These are phyloP conservation scores for Eristalis pertinax DNA, from an alignment of 2,888 invertebrate genomes.

Conservation along the genomic window DNA sequence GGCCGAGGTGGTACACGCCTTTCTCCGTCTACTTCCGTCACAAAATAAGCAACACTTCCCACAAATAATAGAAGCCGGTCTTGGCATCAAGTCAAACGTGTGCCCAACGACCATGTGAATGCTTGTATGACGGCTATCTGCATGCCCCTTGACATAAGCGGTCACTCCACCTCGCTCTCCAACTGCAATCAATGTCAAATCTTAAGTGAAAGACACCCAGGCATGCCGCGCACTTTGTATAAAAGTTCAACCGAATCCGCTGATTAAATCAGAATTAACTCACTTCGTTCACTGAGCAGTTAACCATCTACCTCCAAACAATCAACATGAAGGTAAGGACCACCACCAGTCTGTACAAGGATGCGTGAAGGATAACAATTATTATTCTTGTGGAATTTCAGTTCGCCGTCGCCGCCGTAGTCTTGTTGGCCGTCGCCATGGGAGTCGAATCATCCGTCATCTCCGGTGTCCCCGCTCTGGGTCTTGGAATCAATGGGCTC, in stretches of 20 bases:
- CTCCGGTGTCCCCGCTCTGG: conserved; percentile 57
- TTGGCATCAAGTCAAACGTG: too few species aligned
- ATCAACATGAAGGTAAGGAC: conserved; percentile 58
- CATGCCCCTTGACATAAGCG: neutral
- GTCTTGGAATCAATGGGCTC: conserved; percentile 71
- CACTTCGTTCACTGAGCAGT: conserved; percentile 30
- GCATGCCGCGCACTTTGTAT: conserved; percentile 2
- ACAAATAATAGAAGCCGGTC: too few species aligned
- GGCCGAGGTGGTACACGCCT: too few species aligned
- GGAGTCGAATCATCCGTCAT: conserved; percentile 78
- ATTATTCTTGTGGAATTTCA: conserved; percentile 52
- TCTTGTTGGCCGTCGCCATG: conserved; percentile 79
- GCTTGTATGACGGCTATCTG: too few species aligned
- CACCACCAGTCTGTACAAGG: neutral
- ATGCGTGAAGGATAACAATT: neutral
- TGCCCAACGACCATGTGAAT: too few species aligned
- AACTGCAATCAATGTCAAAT: neutral
- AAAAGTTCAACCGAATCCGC: conserved; percentile 32
- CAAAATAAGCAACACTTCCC: too few species aligned
- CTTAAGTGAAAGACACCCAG: neutral
- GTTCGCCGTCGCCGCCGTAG: conserved; percentile 76
- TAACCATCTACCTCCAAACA: conserved; percentile 16
- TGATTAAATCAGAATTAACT: conserved; percentile 41
- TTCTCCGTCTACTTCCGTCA: too few species aligned
- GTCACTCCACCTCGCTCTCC: too few species aligned